Conservation (phyloP, 2,888 invertebrate genomes). For the Cotesia congregata region DNA sequence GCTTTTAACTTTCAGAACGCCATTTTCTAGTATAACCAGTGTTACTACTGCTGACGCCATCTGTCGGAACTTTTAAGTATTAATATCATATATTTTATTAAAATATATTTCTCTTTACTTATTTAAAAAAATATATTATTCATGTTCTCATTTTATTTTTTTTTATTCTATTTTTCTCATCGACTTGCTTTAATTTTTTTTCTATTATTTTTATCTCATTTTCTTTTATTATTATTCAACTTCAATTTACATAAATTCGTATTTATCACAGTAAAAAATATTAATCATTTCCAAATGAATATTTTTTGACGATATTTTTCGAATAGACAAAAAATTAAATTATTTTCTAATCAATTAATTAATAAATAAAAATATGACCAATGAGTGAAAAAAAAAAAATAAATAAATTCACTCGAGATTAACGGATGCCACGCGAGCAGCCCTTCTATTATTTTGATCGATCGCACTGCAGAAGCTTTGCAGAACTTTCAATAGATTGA, state of each 20-base stretch:
- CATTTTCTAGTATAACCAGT: too few relatives aligned
- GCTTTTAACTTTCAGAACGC: too few relatives aligned
- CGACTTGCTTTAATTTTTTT: background rate
- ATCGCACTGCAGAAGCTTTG: constrained; percentile 42
- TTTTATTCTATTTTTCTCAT: background rate
- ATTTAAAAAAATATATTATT: background rate
- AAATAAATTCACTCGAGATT: background rate
- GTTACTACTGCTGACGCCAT: too few relatives aligned
- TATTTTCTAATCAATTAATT: background rate
- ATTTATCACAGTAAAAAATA: background rate
- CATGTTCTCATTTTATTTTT: background rate
- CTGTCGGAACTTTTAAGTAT: background rate
- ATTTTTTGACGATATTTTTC: too few relatives aligned
- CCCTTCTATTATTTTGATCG: constrained; percentile 40
- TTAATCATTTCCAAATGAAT: background rate
- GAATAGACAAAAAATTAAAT: background rate
- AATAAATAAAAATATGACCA: background rate
- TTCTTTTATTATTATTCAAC: background rate
- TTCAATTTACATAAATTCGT: background rate
- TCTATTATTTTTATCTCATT: background rate
- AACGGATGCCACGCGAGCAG: constrained; percentile 21
- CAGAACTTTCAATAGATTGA: constrained; percentile 34
- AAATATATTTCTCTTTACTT: background rate
- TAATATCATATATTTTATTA: background rate
- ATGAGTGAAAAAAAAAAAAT: background rate